These are phyloP conservation scores for Neoascia interrupta DNA, from an alignment of 2,888 invertebrate species.

Conservation along the genomic window DNA sequence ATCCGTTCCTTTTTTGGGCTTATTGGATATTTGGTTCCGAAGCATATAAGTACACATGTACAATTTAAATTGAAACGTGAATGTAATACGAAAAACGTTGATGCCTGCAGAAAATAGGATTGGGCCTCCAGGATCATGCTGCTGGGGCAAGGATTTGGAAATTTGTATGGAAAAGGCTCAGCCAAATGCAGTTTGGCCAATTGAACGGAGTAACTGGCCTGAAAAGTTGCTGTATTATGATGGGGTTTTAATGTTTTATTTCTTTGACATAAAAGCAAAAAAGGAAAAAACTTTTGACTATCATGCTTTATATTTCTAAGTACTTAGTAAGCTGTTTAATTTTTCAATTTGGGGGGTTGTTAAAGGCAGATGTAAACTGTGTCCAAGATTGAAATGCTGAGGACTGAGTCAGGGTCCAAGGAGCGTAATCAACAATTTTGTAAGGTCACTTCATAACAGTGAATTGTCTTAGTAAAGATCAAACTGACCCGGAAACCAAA, in stretches of 20 bases:
- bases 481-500: too few relatives aligned
- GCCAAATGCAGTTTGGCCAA: constrained; percentile 50
- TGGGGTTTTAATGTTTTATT: constrained; percentile 10
- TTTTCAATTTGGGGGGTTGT: too few relatives aligned
- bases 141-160: constrained; percentile 39
- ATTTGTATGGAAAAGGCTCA: constrained; percentile 52
- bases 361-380: too few relatives aligned
- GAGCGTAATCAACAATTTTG: too few relatives aligned
- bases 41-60: constrained; percentile 70
- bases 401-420: too few relatives aligned
- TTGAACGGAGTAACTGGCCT: constrained; percentile 42
- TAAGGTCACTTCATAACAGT: too few relatives aligned
- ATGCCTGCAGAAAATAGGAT: constrained; percentile 59
- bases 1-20: constrained; percentile 66
- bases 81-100: constrained; percentile 68
- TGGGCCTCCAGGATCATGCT: not conserved
- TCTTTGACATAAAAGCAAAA: too few relatives aligned
- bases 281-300: too few relatives aligned
- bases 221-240: constrained; percentile 14
- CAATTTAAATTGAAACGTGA: constrained; percentile 70
- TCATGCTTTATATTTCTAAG: not conserved
- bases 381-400: too few relatives aligned
- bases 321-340: not conserved
- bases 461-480: too few relatives aligned
- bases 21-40: constrained; percentile 68